Evolutionary conservation across 2,113 vertebrate species (phyloP), one percentile per base, ranked within the genome.

Genomic region (Crotophaga sulcirostris): DNA sequence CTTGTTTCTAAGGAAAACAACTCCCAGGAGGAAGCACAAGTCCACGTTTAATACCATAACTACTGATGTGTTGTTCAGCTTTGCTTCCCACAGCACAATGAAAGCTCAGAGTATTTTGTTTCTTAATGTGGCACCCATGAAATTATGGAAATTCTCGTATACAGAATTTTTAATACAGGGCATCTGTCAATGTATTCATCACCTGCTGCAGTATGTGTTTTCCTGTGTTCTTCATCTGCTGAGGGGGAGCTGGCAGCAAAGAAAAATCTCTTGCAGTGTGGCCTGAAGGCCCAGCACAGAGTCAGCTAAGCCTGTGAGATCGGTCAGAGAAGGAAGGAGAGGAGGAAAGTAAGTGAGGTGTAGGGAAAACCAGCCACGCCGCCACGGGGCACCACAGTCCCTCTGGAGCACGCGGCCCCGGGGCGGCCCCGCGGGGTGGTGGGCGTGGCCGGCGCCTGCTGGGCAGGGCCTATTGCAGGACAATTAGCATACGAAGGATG

Each of bases 1-100:
- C 96, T 94, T 96, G 92, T 86, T 96, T 96, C 94, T 86, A 68
- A 90, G 85, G 87, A 94, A 92, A 93, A 83, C 82, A 93, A n/a
- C 68, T 95, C 93, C 87, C 68, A 86, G 56, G 82, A 94, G 96
- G 92, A 96, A 95, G 82, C 84, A 84, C 7, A 90, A 93, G 82
- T 86, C 96, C 75, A n/a, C 95, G 82, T 91, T 82, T 85, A 93
- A 80, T 68, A 56, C 45, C 40, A 23, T 94, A 95, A 86, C 82
- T 83, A 72, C 84, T 90, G 85, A 80, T 77, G 67, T 66, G 51
- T 79, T 74, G 55, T 90, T 82, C 88, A 44, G 49, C 80, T 74
- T 82, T 88, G 72, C 79, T 94, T 93, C 87, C 75, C 24, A 70
- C 74, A 87, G 47, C 51, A 77, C 81, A 91, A 88, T 80, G 52